Evolutionary conservation across 1,140 invertebrate genomes (phyloP).

Genomic region (Calosoma granatense): DNA sequence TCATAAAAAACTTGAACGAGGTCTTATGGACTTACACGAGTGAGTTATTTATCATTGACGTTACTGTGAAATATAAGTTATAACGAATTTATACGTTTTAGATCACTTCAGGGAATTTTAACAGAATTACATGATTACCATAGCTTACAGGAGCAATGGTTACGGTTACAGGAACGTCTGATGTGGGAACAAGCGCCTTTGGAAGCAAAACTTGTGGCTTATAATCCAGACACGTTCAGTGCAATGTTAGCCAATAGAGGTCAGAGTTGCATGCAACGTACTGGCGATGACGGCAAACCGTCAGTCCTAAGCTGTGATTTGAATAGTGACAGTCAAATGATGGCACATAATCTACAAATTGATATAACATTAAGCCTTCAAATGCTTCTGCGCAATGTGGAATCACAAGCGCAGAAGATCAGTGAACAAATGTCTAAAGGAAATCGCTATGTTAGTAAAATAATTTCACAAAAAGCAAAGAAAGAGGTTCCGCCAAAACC

Average conservation of each 20-base stretch:
- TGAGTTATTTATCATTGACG: constrained; percentile 38
- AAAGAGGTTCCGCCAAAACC: neutral
- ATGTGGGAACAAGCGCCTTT: constrained; percentile 47
- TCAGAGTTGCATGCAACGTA: constrained; percentile 41
- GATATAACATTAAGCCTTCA: constrained; percentile 38
- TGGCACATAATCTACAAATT: constrained; percentile 34
- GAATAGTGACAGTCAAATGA: constrained; percentile 28
- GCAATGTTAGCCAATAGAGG: constrained; percentile 28
- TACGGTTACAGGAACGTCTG: constrained; percentile 51
- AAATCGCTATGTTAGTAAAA: constrained; percentile 6
- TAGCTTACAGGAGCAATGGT: constrained; percentile 51
- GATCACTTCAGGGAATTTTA: constrained; percentile 53
- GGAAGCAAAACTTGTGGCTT: constrained; percentile 22
- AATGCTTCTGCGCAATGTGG: constrained; percentile 48
- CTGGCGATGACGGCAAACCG: constrained; percentile 36
- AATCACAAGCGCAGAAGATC: constrained; percentile 48
- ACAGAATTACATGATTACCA: constrained; percentile 56
- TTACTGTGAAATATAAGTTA: constrained; percentile 11
- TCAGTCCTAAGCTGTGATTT: constrained; percentile 40
- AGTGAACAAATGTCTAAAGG: constrained; percentile 20
- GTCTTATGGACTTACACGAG: constrained; percentile 53
- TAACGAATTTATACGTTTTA: constrained; percentile 25
- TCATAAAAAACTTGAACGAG: constrained; percentile 54
- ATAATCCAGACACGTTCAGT: constrained; percentile 23
- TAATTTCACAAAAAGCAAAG: neutral